These are phyloP conservation scores for Protaetia brevitarsis DNA, from an alignment of 1,140 invertebrate species.

Conservation along the genomic window DNA sequence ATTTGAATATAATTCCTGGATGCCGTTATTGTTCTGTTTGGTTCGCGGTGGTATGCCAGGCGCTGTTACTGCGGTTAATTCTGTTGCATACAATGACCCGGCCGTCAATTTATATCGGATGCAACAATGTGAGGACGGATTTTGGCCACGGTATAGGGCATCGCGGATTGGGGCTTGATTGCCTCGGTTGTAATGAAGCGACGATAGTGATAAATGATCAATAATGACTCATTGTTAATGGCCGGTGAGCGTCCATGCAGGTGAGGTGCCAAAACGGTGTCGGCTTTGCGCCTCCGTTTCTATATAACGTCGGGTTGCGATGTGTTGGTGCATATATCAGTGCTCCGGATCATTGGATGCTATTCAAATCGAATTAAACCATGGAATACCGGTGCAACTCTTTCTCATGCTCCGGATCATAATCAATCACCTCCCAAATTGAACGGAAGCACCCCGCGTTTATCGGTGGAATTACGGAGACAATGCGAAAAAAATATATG, in stretches of 20 bases:
- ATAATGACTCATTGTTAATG: slow-evolving; percentile 36
- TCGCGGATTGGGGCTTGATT: slow-evolving; percentile 35
- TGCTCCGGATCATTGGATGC: too few relatives aligned
- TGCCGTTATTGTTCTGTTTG: neutral
- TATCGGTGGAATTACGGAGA: too few relatives aligned
- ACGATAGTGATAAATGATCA: slow-evolving; percentile 34
- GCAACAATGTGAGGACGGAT: slow-evolving; percentile 30
- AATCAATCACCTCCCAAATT: too few relatives aligned
- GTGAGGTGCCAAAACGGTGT: slow-evolving; percentile 28
- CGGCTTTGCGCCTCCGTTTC: slow-evolving; percentile 20
- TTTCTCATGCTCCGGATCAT: too few relatives aligned
- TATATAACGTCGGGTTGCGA: too few relatives aligned
- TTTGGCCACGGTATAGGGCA: slow-evolving; percentile 3
- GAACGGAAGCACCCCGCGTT: too few relatives aligned
- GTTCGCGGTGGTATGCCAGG: neutral
- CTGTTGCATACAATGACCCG: slow-evolving; percentile 25
- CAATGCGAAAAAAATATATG: too few relatives aligned
- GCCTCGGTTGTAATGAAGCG: slow-evolving; percentile 33
- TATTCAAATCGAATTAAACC: too few relatives aligned
- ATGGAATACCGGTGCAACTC: too few relatives aligned
- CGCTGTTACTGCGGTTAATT: neutral
- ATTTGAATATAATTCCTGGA: slow-evolving; percentile 18
- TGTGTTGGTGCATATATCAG: too few relatives aligned
- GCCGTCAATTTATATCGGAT: slow-evolving; percentile 30
- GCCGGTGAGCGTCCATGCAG: slow-evolving; percentile 23